Evolutionary conservation across 2,797 vertebrate genomes (phyloP).

Genomic region (Paguma larvata): DNA sequence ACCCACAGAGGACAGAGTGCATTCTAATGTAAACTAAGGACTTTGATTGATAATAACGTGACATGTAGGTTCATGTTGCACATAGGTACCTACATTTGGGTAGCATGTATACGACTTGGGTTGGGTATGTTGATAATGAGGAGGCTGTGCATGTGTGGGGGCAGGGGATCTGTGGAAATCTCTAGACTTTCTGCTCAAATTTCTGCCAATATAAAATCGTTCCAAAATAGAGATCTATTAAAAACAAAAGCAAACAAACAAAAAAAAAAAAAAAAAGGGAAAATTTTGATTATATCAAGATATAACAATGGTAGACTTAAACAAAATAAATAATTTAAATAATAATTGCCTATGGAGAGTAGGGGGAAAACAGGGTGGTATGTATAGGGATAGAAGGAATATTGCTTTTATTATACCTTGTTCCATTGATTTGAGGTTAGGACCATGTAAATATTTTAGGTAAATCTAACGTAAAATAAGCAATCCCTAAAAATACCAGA

Average conservation of each 20-base stretch:
- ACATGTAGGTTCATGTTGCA: not conserved
- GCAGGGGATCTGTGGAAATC: not conserved
- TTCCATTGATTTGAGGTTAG: not conserved
- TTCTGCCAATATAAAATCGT: not conserved
- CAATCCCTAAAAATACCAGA: not conserved
- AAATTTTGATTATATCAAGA: not conserved
- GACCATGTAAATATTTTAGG: not conserved
- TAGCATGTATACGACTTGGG: not conserved
- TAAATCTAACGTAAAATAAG: not conserved
- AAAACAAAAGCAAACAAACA: not conserved
- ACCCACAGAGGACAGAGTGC: not conserved
- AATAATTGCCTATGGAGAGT: not conserved
- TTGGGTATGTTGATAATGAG: too few relatives aligned
- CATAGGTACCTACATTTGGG: too few relatives aligned
- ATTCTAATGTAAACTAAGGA: not conserved
- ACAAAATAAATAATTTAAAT: not conserved
- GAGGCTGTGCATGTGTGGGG: not conserved
- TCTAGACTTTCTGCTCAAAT: not conserved
- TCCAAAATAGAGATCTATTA: not conserved
- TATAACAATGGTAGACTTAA: not conserved
- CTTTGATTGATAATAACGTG: not conserved
- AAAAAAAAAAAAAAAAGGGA: not conserved
- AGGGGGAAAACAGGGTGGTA: not conserved
- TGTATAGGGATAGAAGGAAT: not conserved
- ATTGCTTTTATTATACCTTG: not conserved